phyloP scores from a whole-genome alignment of 2,888 invertebrate genomes.

The Acanthacorydalis orientalis region DNA sequence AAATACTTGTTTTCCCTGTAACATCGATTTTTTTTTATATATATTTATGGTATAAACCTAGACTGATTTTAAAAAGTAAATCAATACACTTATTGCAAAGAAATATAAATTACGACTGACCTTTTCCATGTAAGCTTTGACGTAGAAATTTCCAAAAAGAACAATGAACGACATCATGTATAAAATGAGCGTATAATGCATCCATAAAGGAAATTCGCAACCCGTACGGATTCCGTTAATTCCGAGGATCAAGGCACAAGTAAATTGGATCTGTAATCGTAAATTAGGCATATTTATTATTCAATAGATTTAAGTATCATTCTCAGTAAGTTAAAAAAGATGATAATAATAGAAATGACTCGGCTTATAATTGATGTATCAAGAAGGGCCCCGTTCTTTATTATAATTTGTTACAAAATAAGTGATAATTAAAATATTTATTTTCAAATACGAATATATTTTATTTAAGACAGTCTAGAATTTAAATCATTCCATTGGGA shows the following conservation, averaged over 20 bases:
- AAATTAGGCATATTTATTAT: neutral
- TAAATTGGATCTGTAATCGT: slow-evolving; percentile 55
- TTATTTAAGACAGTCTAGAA: too few species aligned
- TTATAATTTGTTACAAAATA: too few species aligned
- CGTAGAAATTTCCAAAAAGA: slow-evolving; percentile 75
- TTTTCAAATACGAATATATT: too few species aligned
- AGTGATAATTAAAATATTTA: too few species aligned
- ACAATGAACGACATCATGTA: slow-evolving; percentile 81
- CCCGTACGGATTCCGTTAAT: slow-evolving; percentile 62
- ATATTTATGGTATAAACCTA: too few species aligned
- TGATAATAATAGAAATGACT: too few species aligned
- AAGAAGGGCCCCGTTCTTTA: neutral
- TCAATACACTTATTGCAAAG: too few species aligned
- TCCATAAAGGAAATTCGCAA: slow-evolving; percentile 81
- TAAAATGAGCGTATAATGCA: slow-evolving; percentile 69
- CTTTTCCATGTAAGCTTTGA: slow-evolving; percentile 61
- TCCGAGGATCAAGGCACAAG: slow-evolving; percentile 62
- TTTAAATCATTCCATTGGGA: too few species aligned
- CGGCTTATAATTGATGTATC: too few species aligned
- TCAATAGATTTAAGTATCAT: neutral
- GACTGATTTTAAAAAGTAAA: too few species aligned
- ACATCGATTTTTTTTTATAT: slow-evolving; percentile 9
- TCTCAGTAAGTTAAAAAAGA: neutral
- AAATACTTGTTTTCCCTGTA: slow-evolving; percentile 39
- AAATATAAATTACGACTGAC: slow-evolving; percentile 22